Evolutionary conservation across 2,888 invertebrate genomes (phyloP).

Genomic region (Eristalis intricaria): DNA sequence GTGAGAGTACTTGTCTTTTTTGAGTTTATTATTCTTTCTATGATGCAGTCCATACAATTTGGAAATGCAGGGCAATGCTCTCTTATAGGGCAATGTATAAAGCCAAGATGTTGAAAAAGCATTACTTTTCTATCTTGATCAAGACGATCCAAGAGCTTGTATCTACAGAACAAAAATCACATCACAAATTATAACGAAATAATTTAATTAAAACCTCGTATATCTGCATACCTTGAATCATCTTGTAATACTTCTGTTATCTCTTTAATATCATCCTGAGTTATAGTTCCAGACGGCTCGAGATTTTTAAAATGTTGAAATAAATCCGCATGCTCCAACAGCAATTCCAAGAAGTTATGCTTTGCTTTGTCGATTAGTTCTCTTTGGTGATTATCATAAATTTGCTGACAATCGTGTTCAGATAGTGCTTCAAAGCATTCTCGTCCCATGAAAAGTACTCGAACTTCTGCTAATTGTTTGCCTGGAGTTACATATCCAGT

Average conservation of each 20-base stretch:
- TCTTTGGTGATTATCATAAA: conserved; percentile 96
- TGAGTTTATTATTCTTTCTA: conserved; percentile 87
- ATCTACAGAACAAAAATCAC: conserved; percentile 83
- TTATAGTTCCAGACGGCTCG: conserved; percentile 93
- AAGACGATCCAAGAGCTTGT: conserved; percentile 95
- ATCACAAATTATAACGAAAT: background rate
- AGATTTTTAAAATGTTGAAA: conserved; percentile 96
- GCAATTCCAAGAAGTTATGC: conserved; percentile 94
- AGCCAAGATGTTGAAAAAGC: conserved; percentile 96
- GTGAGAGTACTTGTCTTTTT: conserved; percentile 83
- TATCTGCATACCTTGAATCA: conserved; percentile 88
- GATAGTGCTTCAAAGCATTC: conserved; percentile 96
- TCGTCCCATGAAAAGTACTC: conserved; percentile 95
- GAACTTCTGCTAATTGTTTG: conserved; percentile 94
- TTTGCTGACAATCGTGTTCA: conserved; percentile 94
- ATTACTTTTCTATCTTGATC: conserved; percentile 97
- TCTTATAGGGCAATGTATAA: conserved; percentile 96
- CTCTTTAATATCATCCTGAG: conserved; percentile 96
- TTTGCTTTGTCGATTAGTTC: conserved; percentile 94
- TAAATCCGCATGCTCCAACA: conserved; percentile 95
- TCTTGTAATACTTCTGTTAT: conserved; percentile 95
- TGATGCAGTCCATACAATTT: conserved; percentile 90
- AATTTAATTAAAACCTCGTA: conserved; percentile 7
- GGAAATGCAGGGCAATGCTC: conserved; percentile 96
- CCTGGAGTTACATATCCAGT: conserved; percentile 97